These are phyloP conservation scores for Tillus elongatus DNA, from an alignment of 2,888 invertebrate genomes.

Conservation along the genomic window DNA sequence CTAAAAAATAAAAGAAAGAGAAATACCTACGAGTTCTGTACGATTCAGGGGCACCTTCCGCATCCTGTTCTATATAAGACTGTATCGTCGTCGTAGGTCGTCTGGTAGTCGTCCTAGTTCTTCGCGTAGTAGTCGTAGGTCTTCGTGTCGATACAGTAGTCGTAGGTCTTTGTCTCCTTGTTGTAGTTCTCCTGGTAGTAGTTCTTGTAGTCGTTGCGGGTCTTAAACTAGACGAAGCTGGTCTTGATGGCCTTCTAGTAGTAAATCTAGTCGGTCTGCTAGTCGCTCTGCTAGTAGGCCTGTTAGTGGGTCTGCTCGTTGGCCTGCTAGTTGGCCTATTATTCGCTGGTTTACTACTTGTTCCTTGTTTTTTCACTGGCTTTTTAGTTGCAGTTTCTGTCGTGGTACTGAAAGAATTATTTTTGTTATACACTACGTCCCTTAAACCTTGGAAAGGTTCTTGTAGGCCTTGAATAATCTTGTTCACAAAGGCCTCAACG, in stretches of 20 bases:
- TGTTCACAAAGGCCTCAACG: conserved; percentile 72
- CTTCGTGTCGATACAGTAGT: conserved; percentile 28
- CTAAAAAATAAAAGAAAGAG: too few species aligned
- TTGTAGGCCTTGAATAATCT: conserved; percentile 74
- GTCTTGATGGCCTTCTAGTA: conserved; percentile 32
- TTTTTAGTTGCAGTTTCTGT: conserved; percentile 34
- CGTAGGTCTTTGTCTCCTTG: conserved; percentile 39
- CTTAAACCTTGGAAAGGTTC: conserved; percentile 74
- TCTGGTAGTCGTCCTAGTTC: conserved; percentile 32
- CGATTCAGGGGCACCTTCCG: conserved; percentile 22
- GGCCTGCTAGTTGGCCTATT: conserved; percentile 14
- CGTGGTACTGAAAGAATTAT: conserved; percentile 27
- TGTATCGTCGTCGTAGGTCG: conserved; percentile 37
- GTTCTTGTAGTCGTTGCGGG: conserved; percentile 33
- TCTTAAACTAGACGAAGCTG: conserved; percentile 34
- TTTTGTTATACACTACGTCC: conserved; percentile 59
- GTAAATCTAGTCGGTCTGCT: conserved; percentile 32
- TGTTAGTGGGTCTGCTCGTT: conserved; percentile 22
- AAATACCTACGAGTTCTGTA: conserved; percentile 41
- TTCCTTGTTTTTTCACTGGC: conserved; percentile 33
- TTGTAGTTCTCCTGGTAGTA: conserved; percentile 28
- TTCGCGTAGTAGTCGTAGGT: conserved; percentile 29
- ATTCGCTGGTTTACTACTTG: conserved; percentile 30
- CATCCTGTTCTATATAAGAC: conserved; percentile 35
- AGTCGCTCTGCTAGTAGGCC: conserved; percentile 29